Evolutionary conservation across 2,113 vertebrate species (phyloP), one percentile per base, ranked within the genome.

Genomic region (Ammodramus savannarum): DNA sequence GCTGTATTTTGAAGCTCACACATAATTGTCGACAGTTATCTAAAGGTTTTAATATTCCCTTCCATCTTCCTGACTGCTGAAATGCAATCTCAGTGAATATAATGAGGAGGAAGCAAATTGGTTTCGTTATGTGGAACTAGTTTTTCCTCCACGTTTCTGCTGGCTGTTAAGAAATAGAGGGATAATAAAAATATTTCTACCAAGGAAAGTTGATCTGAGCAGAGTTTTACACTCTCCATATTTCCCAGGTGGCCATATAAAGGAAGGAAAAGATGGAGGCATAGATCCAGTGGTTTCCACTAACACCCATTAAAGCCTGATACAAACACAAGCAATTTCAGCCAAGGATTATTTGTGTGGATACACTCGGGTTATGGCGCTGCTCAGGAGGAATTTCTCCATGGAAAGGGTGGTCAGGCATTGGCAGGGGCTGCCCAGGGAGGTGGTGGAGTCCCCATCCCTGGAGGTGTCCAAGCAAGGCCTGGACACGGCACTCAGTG

Each of bases 141-240:
- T 74, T 96, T 92, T 92, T 59, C 71, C 72, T 74, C 85, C 63
- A 36, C 12, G 11, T 96, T 96, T 88, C 85, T 85, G 85, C 87
- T 95, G 22, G 25, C 34, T 73, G 74, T 85, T 68, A 73, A 85
- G 81, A 93, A 96, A 85, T 69, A 87, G 67, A 85, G 43, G 63
- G 59, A 59, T 93, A 95, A 96, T 96, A 96, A 96, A 96, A 93
- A 80, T 93, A 87, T 96, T 94, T 97, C 87, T 93, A 85, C 85
- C 63, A 39, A 80, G 75, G 85, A 80, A 95, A 91, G 94, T 95
- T 93, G 91, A 91, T 96, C 87, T 80, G 87, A 62, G 71, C 59
- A 23, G 87, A 63, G 85, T 93, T 97, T 96, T 94, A 95, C 75
- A 79, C 87, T 84, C 85, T 71, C 72, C 51, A 27, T 94, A 91